Evolutionary conservation across 2,113 vertebrate genomes (phyloP).

Genomic region (Cochlearius cochlearius): DNA sequence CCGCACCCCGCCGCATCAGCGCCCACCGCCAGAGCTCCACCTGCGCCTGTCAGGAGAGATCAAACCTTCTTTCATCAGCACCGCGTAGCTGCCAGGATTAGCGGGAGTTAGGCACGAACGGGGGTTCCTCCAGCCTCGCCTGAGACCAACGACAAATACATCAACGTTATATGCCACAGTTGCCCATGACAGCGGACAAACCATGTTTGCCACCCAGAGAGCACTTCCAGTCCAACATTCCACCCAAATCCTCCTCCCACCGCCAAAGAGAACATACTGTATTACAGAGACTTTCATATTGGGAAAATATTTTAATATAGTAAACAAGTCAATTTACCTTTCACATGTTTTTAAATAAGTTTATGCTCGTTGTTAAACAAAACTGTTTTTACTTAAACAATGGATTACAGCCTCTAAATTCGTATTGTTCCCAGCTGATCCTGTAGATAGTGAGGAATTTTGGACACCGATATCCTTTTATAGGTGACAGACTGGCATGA

Average conservation of each 20-base stretch:
- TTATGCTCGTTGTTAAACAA: conserved; percentile 47
- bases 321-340: conserved; percentile 58
- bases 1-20: background rate
- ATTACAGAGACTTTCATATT: conserved; percentile 48
- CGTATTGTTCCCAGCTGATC: conserved; percentile 17
- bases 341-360: conserved; percentile 58
- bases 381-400: conserved; percentile 8
- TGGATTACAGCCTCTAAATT: conserved; percentile 34
- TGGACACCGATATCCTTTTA: conserved; percentile 15
- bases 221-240: background rate
- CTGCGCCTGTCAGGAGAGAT: background rate
- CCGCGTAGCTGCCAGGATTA: rapidly evolving
- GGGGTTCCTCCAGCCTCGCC: background rate
- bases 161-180: rapidly evolving
- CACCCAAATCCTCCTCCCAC: background rate
- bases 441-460: background rate
- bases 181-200: background rate
- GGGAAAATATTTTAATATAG: conserved; percentile 69
- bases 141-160: background rate
- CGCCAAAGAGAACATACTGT: conserved; percentile 15
- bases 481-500: conserved; percentile 13
- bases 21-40: background rate
- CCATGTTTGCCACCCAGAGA: background rate
- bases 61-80: background rate
- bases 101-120: rapidly evolving